Evolutionary conservation across 2,113 vertebrate species (phyloP), one percentile per base, ranked within the genome.

Genomic region (Tragelaphus buxtoni): DNA sequence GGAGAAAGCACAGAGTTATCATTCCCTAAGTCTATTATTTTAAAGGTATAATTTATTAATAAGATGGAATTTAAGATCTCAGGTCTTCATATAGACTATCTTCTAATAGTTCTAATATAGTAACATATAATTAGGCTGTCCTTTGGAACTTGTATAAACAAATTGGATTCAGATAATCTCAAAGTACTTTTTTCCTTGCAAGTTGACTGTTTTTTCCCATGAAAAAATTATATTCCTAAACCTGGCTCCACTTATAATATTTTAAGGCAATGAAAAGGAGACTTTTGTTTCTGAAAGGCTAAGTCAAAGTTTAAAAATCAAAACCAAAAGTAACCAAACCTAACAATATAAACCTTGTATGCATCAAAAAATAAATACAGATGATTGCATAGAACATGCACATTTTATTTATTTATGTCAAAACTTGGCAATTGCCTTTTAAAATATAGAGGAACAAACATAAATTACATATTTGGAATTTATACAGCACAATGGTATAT

Each of bases 161-260:
- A 91, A 45, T 13, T 79, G 7, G 14, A 81, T 80, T 91, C 76
- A 90, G 91, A 76, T 83, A 7, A 51, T 45, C 45, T 72, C 80
- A 60, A 89, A 82, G 9, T 28, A 82, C 11, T 16, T 85, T 95
- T 86, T 88, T 76, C 49, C 32, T 88, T 86, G 6, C 39, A 79
- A 69, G 24, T 65, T 77, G 47, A 45, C 13, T 39, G n/a, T 79
- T 87, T 89, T 65, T 82, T 53, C 26, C 91, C 63, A 47, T 45
- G 18, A 85, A 95, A 95, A 95, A 81, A 51, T 9, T 90, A 4
- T 85, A 95, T 89, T 94, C 91, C 93, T 97, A 94, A 95, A 90
- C 53, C 89, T 80, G 87, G 28, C 32, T 97, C 28, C 24, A 49
- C 14, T 85, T 89, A 69, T 85, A 90, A 53, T 72, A 84, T 87